phyloP scores from a whole-genome alignment of 2,797 vertebrate genomes.

The Coregonus suidteri region DNA sequence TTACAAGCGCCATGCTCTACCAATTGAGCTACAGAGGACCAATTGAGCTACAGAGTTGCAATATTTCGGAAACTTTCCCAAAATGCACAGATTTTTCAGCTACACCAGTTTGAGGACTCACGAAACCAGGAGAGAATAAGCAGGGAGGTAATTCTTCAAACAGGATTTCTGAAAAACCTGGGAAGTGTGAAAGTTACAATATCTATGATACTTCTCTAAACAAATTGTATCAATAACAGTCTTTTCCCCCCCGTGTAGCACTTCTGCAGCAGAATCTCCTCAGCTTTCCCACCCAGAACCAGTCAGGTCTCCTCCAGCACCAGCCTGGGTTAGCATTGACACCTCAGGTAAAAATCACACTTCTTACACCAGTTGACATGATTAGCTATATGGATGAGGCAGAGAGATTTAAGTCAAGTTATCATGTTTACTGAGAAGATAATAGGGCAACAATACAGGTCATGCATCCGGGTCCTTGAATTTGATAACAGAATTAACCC shows the following conservation, averaged over 20 bases:
- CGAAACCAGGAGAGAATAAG: neutral
- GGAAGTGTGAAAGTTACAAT: neutral
- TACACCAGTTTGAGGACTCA: neutral
- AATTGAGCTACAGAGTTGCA: neutral
- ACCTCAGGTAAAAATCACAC: conserved; percentile 82
- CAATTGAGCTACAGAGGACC: too few relatives aligned
- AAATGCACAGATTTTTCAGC: neutral
- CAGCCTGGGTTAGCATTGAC: conserved; percentile 88
- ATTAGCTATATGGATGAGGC: neutral
- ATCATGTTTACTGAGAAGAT: neutral
- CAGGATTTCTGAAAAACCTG: neutral
- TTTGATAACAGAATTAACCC: neutral
- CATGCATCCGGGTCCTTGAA: neutral
- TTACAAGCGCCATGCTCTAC: too few relatives aligned
- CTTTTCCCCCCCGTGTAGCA: conserved; percentile 53
- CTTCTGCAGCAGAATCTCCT: conserved; percentile 92
- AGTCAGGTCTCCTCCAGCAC: conserved; percentile 85
- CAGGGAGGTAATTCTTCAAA: neutral
- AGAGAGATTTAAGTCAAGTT: neutral
- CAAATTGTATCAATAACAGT: neutral
- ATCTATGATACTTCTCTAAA: neutral
- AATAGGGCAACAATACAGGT: neutral
- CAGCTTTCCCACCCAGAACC: conserved; percentile 85
- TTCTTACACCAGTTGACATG: neutral
- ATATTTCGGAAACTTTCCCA: neutral